A percentile compares a stretch with the other conserved stretches of the same genome.
Evolutionary conservation across 2,888 invertebrate genomes (phyloP).

Genomic region (Andrena minutula): DNA sequence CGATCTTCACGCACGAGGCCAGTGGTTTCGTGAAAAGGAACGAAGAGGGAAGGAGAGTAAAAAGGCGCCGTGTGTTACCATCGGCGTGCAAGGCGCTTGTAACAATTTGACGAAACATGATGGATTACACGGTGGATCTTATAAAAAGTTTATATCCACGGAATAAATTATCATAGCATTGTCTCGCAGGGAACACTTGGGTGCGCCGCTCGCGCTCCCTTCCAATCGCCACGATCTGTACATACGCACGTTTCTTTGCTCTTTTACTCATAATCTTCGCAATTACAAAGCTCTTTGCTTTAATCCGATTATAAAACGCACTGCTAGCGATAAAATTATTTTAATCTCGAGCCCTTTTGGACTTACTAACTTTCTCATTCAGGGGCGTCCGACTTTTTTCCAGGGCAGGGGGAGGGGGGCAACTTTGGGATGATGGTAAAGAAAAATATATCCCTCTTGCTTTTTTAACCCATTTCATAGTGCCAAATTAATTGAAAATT

Average conservation of each 20-base stretch:
- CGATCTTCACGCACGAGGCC: conserved; percentile 57
- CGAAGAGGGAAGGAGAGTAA: conserved; percentile 33
- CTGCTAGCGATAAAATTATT: too few relatives aligned
- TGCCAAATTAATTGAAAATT: too few relatives aligned
- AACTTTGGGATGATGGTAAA: too few relatives aligned
- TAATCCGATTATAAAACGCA: too few relatives aligned
- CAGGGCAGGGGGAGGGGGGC: too few relatives aligned
- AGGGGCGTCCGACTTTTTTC: too few relatives aligned
- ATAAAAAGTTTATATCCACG: conserved; percentile 74
- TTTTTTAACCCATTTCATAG: too few relatives aligned
- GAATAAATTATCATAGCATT: conserved; percentile 80
- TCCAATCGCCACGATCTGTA: conserved; percentile 3
- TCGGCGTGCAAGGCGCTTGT: conserved; percentile 67
- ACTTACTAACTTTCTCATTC: too few relatives aligned
- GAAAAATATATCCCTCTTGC: too few relatives aligned
- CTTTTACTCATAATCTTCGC: too few relatives aligned
- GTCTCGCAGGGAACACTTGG: conserved; percentile 58
- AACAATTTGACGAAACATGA: conserved; percentile 79
- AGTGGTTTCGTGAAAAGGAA: conserved; percentile 58
- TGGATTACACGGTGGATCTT: conserved; percentile 76
- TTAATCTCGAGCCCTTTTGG: too few relatives aligned
- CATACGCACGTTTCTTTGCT: conserved; percentile 14
- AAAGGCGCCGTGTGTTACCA: conserved; percentile 42
- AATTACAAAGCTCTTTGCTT: too few relatives aligned
- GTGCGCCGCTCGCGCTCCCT: conserved; percentile 16